Evolutionary conservation across 2,888 invertebrate species (phyloP).

Genomic region (Sthenelais limicola): DNA sequence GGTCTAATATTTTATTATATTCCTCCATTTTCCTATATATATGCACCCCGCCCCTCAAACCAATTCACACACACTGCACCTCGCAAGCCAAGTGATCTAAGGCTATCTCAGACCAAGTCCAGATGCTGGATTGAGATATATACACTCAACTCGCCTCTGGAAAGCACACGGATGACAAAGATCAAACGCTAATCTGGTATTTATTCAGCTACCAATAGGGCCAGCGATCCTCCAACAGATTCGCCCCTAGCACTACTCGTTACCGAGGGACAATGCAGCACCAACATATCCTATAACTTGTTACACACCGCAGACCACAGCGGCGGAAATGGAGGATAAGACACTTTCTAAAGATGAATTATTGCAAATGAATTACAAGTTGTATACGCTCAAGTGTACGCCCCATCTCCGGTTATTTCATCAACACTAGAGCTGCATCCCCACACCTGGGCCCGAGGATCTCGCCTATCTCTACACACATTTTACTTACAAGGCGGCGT

Average conservation of each 20-base stretch:
- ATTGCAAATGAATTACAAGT: constrained; percentile 4
- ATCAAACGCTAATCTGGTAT: constrained; percentile 7
- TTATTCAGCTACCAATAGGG: constrained; percentile 8
- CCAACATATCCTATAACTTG: constrained; percentile 3
- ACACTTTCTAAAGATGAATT: not conserved
- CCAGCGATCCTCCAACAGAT: not conserved
- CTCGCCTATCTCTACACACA: no score
- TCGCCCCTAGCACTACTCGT: no score
- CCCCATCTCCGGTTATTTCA: not conserved
- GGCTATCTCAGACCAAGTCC: not conserved
- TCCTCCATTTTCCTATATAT: no score
- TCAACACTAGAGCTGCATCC: constrained; percentile 10
- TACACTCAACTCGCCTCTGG: no score
- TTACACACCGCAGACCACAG: not conserved
- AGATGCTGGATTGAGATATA: not conserved
- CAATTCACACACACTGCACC: no score
- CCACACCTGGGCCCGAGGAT: not conserved
- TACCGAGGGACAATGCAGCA: no score
- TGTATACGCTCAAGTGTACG: no score
- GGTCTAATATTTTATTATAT: no score
- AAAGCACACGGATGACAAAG: constrained; percentile 18
- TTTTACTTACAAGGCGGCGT: no score
- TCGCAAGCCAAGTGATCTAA: not conserved
- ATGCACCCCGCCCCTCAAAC: no score
- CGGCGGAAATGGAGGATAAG: constrained; percentile 16